Evolutionary conservation across 2,888 invertebrate species (phyloP).

Genomic region (Leptopilina myrica): DNA sequence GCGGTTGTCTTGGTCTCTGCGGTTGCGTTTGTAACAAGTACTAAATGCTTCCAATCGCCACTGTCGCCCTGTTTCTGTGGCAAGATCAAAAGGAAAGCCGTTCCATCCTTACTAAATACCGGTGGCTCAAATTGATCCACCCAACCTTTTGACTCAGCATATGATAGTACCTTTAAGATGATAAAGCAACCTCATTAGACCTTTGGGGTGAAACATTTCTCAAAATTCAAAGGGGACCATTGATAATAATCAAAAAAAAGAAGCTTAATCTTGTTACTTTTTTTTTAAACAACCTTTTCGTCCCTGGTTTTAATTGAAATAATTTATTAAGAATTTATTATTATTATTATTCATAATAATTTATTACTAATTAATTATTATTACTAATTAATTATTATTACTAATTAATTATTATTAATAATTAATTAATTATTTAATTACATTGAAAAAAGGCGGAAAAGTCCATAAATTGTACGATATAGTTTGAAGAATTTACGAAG

Average conservation of each 20-base stretch:
- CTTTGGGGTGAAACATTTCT: background rate
- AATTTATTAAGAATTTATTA: too few species aligned
- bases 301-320: too few species aligned
- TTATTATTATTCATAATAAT: too few species aligned
- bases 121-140: constrained; percentile 87
- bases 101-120: constrained; percentile 83
- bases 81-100: constrained; percentile 84
- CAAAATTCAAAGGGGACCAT: background rate
- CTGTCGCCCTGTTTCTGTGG: constrained; percentile 82
- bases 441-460: too few species aligned
- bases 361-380: too few species aligned
- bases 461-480: too few species aligned
- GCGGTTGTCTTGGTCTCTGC: constrained; percentile 74
- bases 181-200: constrained; percentile 40
- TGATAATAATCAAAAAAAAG: background rate
- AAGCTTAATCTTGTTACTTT: background rate
- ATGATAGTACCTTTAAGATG: constrained; percentile 64
- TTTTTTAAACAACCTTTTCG: too few species aligned
- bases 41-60: constrained; percentile 83
- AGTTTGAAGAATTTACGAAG: too few species aligned
- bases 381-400: too few species aligned
- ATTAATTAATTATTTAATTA: too few species aligned
- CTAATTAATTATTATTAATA: too few species aligned
- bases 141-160: constrained; percentile 82
- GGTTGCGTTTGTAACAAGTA: constrained; percentile 77